Conservation (phyloP, 2,113 vertebrate species). For the Coptodon bakossiorum region DNA sequence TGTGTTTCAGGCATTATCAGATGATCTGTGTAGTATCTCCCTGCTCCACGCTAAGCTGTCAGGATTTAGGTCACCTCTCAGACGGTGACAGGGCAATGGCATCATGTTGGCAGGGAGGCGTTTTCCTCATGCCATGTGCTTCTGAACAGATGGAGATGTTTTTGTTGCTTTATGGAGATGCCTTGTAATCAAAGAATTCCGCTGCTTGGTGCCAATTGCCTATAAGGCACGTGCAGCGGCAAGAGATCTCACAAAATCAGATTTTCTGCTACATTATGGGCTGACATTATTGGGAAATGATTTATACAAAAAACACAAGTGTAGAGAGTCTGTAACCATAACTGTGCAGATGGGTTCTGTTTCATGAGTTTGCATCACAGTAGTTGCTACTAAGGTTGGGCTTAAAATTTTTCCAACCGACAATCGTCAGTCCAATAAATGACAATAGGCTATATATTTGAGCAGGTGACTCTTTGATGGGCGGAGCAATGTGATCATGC, state of each 20-base stretch:
- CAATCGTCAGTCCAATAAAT: neutral
- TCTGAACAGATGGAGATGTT: neutral
- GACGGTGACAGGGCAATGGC: neutral
- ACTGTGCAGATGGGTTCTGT: neutral
- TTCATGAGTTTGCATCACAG: neutral
- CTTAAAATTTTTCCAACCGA: neutral
- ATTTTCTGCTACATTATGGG: neutral
- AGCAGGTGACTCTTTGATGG: neutral
- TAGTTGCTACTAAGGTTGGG: neutral
- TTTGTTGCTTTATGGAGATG: neutral
- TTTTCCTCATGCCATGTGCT: neutral
- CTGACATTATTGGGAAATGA: neutral
- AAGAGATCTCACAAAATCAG: rapidly evolving
- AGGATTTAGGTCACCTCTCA: constrained; percentile 37
- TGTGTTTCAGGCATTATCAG: neutral
- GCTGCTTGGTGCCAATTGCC: neutral
- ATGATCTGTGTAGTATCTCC: neutral
- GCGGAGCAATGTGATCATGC: neutral
- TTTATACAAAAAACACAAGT: neutral
- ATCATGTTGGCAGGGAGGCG: neutral
- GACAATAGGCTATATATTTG: neutral
- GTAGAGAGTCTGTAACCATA: neutral
- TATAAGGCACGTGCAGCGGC: neutral
- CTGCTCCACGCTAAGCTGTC: neutral
- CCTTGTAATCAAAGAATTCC: neutral